Base-by-base conservation (phyloP, 2,888 invertebrate genomes). In the Drosophila nr. perissopoda region DNA sequence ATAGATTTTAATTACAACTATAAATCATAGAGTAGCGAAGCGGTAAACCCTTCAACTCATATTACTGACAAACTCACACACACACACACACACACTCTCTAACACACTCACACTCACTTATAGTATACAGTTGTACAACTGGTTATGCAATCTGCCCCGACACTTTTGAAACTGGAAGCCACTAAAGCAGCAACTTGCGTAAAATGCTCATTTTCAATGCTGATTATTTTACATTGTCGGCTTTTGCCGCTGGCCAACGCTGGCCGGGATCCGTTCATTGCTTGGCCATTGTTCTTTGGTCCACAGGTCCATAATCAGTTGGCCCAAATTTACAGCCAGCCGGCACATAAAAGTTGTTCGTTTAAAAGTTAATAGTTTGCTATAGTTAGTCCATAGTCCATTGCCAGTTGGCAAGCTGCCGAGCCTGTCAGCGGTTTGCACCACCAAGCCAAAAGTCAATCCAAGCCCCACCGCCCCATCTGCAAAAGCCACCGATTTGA, bases 1-100 rank as follows among this genome's bases (percentile, higher is more conserved):
- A 76, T 81, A 83, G 89, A 89, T 84, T 85, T 85, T 85, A 85
- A 85, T 85, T 85, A 78, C 85, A 78, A 75, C 85, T 82, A 85
- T 85, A 85, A 85, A 85, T 85, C 88, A 85, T 83, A 77, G 76
- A 40, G 38, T 10, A 62, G 57, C 61, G 60, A 3, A 21, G 46
- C 49, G 68, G 65, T 46, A 51, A 67, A 40, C 58, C 64, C 62
- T 70, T 61, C 73, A 57, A 42, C 70, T 59, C 58, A 58, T 62
- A 71, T 63, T 42, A 56, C 71, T 60, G 40, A 60, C 40, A 71
- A 49, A 27, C 38, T 42, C 31, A 48, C 59, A n/a, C 63, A 62
- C 65, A 46, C 36, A 54, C 54, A 54, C 31, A 21, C 21, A 21
- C n/a, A 54, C 25, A 53, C 31, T 13, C 48, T 2, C n/a, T 0